These are phyloP conservation scores for Elephantulus edwardii DNA, from an alignment of 2,113 vertebrate species.

Conservation along the genomic window DNA sequence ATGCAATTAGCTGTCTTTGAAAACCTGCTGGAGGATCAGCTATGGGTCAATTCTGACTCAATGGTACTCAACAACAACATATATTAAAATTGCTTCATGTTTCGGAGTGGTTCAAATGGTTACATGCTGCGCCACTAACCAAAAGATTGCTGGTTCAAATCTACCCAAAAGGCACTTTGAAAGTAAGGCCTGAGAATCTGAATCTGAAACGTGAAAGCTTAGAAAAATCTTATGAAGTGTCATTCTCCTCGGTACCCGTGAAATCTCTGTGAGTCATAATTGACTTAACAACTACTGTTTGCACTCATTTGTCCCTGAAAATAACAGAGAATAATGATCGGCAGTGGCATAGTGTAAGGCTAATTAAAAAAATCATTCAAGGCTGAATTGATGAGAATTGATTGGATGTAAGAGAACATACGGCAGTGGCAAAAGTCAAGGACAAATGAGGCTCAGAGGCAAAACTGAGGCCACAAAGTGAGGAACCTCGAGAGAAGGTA, in stretches of 20 bases:
- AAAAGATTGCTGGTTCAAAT: neutral
- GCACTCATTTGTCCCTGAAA: neutral
- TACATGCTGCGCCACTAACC: neutral
- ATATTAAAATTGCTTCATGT: neutral
- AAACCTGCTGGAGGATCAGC: too few relatives aligned
- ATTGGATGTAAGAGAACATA: neutral
- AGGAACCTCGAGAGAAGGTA: neutral
- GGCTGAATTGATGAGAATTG: neutral
- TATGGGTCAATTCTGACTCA: too few relatives aligned
- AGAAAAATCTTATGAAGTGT: neutral
- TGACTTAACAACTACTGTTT: neutral
- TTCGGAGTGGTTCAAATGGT: neutral
- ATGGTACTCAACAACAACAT: neutral
- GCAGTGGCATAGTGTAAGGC: neutral
- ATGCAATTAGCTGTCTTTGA: too few relatives aligned
- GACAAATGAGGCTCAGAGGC: neutral
- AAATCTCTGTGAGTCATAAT: neutral
- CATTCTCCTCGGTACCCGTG: neutral
- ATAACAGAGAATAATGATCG: neutral
- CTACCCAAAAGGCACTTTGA: neutral
- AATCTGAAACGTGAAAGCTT: neutral
- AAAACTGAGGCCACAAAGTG: neutral
- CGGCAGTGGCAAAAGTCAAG: neutral
- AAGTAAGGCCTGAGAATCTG: neutral
- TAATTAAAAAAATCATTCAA: neutral